A percentile compares a stretch with the other conserved stretches of the same genome.
Conservation (phyloP, 2,888 invertebrate genomes). For the Coremacera marginata region DNA sequence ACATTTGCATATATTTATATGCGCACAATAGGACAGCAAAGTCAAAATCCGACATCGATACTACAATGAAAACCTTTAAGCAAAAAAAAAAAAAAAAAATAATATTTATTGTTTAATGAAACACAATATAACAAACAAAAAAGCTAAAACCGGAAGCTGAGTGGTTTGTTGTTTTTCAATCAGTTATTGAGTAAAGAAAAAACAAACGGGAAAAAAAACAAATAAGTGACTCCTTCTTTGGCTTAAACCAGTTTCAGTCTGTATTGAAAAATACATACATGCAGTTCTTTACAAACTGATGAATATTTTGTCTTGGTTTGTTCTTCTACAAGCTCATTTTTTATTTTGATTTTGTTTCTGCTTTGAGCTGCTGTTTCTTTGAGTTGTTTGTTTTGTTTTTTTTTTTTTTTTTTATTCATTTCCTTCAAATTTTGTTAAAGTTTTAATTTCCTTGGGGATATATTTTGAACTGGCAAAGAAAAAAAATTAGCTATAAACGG, state of each 20-base stretch:
- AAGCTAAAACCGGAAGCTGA: constrained; percentile 16
- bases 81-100: not conserved
- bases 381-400: not conserved
- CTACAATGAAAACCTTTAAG: not conserved
- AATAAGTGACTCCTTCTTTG: not conserved
- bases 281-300: no score
- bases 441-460: constrained; percentile 10
- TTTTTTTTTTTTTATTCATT: not conserved
- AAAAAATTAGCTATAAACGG: not conserved
- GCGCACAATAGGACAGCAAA: no score
- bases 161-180: not conserved
- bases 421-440: not conserved
- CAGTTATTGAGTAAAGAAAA: not conserved
- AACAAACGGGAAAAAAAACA: not conserved
- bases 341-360: not conserved
- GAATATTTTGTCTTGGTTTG: not conserved
- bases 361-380: not conserved
- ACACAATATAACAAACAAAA: not conserved
- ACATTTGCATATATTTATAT: no score
- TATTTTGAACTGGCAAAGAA: not conserved
- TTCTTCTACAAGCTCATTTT: not conserved
- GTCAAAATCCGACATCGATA: not conserved
- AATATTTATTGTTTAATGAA: not conserved
- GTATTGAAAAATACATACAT: not conserved
- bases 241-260: not conserved